Evolutionary conservation across 2,888 invertebrate genomes (phyloP).

Genomic region (Cheilosia variabilis): DNA sequence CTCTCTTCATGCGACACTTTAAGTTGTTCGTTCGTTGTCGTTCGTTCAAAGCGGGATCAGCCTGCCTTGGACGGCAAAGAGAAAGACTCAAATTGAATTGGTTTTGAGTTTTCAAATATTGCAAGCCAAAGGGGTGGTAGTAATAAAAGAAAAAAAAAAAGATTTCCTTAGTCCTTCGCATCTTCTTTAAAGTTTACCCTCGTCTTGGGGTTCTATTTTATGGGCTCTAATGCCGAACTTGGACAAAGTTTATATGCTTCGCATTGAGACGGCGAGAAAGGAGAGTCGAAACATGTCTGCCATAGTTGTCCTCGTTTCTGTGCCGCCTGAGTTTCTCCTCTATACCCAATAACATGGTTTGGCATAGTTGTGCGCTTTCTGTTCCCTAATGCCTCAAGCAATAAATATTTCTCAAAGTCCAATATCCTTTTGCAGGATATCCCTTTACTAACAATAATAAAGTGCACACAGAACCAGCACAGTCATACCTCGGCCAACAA

Average conservation of each 20-base stretch:
- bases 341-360: slow-evolving; percentile 23
- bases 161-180: background rate
- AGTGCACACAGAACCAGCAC: slow-evolving; percentile 9
- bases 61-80: slow-evolving; percentile 32
- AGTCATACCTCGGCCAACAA: background rate
- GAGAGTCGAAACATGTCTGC: slow-evolving; percentile 41
- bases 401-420: slow-evolving; percentile 49
- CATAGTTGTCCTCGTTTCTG: slow-evolving; percentile 33
- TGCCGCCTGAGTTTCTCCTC: slow-evolving; percentile 16
- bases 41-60: slow-evolving; percentile 11
- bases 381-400: slow-evolving; percentile 35
- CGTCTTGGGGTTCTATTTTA: slow-evolving; percentile 18
- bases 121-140: slow-evolving; percentile 21
- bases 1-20: slow-evolving; percentile 56
- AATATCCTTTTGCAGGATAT: slow-evolving; percentile 61
- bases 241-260: slow-evolving; percentile 65
- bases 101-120: slow-evolving; percentile 60
- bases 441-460: slow-evolving; percentile 22
- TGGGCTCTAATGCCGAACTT: slow-evolving; percentile 37
- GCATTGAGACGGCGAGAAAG: slow-evolving; percentile 28
- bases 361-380: slow-evolving; percentile 33
- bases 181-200: slow-evolving; percentile 14
- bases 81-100: slow-evolving; percentile 67
- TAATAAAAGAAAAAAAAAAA: slow-evolving; percentile 19
- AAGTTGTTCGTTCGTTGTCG: slow-evolving; percentile 37